phyloP scores from a whole-genome alignment of 2,888 invertebrate species.

The Criorhina ranunculi region DNA sequence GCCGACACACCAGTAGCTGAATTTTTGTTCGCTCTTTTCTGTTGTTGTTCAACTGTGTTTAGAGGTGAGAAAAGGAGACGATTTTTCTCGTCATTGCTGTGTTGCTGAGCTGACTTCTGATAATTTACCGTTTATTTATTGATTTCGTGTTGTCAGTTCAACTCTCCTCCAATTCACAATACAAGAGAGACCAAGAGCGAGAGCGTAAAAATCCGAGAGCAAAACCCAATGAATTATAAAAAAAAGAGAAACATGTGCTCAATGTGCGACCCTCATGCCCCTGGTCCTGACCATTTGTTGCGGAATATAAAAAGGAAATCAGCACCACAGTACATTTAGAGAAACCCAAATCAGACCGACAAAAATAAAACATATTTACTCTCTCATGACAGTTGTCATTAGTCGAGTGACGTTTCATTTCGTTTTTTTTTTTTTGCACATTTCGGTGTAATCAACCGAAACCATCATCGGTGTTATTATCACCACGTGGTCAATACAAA shows the following conservation, averaged over 20 bases:
- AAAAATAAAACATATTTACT: conserved; percentile 32
- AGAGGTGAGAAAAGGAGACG: conserved; percentile 33
- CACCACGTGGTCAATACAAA: conserved; percentile 70
- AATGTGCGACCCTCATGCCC: neutral
- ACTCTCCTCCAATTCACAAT: conserved; percentile 39
- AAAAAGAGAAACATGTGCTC: conserved; percentile 58
- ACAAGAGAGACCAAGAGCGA: conserved; percentile 1
- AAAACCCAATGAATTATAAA: conserved; percentile 36
- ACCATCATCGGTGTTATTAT: conserved; percentile 60
- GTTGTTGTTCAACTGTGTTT: conserved; percentile 17
- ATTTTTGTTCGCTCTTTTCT: conserved; percentile 3
- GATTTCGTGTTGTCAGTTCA: conserved; percentile 35
- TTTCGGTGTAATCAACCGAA: conserved; percentile 69
- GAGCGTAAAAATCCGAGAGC: conserved; percentile 40
- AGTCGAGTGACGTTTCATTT: conserved; percentile 16
- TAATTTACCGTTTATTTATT: conserved; percentile 45
- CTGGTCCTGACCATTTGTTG: conserved; percentile 20
- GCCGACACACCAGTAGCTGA: neutral
- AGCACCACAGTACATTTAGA: conserved; percentile 48
- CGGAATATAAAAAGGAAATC: conserved; percentile 52
- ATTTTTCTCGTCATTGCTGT: conserved; percentile 14
- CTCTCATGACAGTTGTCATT: conserved; percentile 42
- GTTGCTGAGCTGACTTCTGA: conserved; percentile 5
- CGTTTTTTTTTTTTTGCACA: conserved; percentile 45
- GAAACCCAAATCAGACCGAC: conserved; percentile 29